Conservation (phyloP, 2,113 vertebrate species). For the Azemiops feae region DNA sequence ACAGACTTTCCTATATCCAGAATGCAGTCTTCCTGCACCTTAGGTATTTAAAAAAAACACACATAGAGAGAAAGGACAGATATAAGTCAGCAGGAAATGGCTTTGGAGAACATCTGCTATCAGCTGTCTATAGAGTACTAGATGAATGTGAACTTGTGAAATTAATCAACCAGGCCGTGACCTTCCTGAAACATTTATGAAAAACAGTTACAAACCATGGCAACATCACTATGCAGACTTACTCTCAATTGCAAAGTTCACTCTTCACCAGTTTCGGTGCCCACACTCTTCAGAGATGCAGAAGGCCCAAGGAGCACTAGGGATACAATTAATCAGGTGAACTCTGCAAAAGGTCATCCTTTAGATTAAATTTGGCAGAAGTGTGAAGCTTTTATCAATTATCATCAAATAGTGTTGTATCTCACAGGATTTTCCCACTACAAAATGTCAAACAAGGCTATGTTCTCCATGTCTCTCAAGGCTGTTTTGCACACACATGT, state of each 20-base stretch:
- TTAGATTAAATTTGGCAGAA: background rate
- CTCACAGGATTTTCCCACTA: background rate
- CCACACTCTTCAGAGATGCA: slow-evolving; percentile 26
- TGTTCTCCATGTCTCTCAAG: background rate
- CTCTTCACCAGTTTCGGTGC: slow-evolving; percentile 12
- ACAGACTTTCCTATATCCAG: background rate
- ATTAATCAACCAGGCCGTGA: slow-evolving; percentile 63
- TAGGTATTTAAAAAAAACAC: slow-evolving; percentile 39
- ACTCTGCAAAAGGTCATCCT: slow-evolving; percentile 7
- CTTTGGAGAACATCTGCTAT: slow-evolving; percentile 60
- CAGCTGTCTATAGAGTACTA: slow-evolving; percentile 50
- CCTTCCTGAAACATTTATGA: slow-evolving; percentile 65
- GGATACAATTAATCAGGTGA: slow-evolving; percentile 46
- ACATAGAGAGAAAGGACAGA: slow-evolving; percentile 36
- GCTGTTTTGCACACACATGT: background rate
- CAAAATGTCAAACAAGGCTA: background rate
- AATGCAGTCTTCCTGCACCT: slow-evolving; percentile 15
- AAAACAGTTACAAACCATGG: slow-evolving; percentile 58
- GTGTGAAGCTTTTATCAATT: slow-evolving; percentile 12
- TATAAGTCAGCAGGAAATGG: slow-evolving; percentile 62
- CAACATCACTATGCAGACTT: slow-evolving; percentile 44
- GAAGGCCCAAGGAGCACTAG: slow-evolving; percentile 30
- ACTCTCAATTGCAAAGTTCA: slow-evolving; percentile 14
- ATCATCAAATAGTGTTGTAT: background rate
- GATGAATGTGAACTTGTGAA: slow-evolving; percentile 66